These are phyloP conservation scores for Turritopsis dohrnii DNA, from an alignment of 30 jellyfish, hydroid and myxozoan species.

Conservation along the genomic window DNA sequence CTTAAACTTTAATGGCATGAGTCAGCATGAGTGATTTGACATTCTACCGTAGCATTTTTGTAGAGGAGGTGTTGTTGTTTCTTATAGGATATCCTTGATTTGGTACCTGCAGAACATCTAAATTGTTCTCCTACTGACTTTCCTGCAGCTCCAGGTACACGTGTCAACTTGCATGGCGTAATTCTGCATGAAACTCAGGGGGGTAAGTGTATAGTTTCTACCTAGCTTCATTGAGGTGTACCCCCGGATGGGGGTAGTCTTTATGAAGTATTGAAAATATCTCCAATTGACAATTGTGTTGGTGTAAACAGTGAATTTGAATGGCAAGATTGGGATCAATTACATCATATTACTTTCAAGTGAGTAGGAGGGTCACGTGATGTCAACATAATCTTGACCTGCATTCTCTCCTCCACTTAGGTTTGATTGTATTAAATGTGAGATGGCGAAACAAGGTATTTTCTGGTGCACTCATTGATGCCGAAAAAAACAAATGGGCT, in stretches of 20 bases:
- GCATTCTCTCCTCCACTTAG: conserved; percentile 24
- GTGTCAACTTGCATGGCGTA: conserved; percentile 86
- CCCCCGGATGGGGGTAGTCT: not conserved
- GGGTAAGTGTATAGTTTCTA: conserved; percentile 56
- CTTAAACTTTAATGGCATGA: too few relatives aligned
- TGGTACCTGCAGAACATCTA: conserved; percentile 66
- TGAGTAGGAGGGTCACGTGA: conserved; percentile 12
- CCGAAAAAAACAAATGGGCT: conserved; percentile 90
- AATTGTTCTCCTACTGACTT: conserved; percentile 84
- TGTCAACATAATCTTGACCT: not conserved
- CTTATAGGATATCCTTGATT: conserved; percentile 61
- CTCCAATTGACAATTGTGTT: too few relatives aligned
- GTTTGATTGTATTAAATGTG: conserved; percentile 81
- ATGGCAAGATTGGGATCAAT: too few relatives aligned
- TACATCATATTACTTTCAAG: not conserved
- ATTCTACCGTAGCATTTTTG: too few relatives aligned
- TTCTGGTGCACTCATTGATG: conserved; percentile 97
- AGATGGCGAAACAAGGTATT: conserved; percentile 92
- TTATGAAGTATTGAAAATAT: too few relatives aligned
- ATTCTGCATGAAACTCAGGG: conserved; percentile 93
- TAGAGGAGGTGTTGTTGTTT: too few relatives aligned
- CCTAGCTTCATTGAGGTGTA: too few relatives aligned
- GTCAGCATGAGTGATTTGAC: too few relatives aligned
- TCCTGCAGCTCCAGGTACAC: conserved; percentile 98
- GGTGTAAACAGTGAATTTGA: too few relatives aligned